Evolutionary conservation across 1,140 invertebrate species (phyloP), one percentile per base, ranked within the genome.

Genomic region (Rhynchophorus ferrugineus): DNA sequence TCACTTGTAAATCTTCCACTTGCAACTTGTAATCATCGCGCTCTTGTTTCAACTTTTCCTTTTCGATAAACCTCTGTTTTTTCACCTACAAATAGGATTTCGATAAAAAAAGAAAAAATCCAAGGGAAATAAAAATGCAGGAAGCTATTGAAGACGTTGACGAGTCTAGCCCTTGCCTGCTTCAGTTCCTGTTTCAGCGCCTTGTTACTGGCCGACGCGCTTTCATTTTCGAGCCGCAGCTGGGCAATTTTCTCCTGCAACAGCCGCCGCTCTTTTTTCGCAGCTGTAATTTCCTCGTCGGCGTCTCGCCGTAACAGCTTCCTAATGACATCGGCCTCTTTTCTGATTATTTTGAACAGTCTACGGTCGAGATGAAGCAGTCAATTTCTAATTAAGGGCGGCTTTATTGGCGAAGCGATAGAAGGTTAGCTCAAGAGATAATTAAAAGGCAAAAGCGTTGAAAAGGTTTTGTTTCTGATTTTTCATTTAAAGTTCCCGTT

Each of bases 1-100:
- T 60, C 2, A 44, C 36, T 36, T 55, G 43, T 44, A 61, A 45
- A 17, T 61, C 59, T 29, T 58, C 56, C 2, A 58, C 49, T 47
- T 61, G 56, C 8, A 42, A 34, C 17, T 56, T 58, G 38, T 53
- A 58, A 8, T 13, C 39, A 35, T 61, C 56, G 9, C 48, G 42
- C 21, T 61, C 52, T 35, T 46, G 17, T 16, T 48, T 34, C 9
- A 58, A 33, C 6, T 8, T 13, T 8, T 24, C 19, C 11, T 44
- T 3, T 36, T 34, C 42, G 9, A 13, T 44, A 6, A 17, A 21
- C 21, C 45, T 14, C 16, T 44, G 9, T 3, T 34, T 20, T 19
- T 54, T 39, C 14, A 57, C 13, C 43, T 45, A 16, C 3, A 45
- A 33, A 8, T 38, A 14, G 7, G 13, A 38, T 38, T 38, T 38